Evolutionary conservation across 1,140 invertebrate genomes (phyloP).

Genomic region (Olivierus martensii): DNA sequence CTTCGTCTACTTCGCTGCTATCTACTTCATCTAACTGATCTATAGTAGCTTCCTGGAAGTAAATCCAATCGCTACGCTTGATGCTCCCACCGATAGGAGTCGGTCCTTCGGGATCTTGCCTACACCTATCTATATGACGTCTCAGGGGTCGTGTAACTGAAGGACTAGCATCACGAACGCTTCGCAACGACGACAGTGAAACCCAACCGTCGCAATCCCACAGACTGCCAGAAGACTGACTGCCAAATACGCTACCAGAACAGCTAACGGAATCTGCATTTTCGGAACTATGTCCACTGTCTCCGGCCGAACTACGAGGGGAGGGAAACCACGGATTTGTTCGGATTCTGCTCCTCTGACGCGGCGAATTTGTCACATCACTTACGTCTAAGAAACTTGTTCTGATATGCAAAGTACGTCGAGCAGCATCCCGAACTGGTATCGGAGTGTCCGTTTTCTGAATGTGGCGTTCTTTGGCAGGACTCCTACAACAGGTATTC

Average conservation of each 20-base stretch:
- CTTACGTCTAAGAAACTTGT: slow-evolving; percentile 8
- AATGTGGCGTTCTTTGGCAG: too few species aligned
- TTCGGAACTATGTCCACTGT: slow-evolving; percentile 8
- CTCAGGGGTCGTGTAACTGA: too few species aligned
- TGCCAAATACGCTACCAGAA: slow-evolving; percentile 11
- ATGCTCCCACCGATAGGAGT: slow-evolving; percentile 12
- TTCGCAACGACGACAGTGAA: background rate
- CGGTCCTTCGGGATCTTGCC: background rate
- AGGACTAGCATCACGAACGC: background rate
- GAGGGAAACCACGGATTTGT: slow-evolving; percentile 16
- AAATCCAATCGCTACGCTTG: slow-evolving; percentile 12
- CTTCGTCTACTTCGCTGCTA: slow-evolving; percentile 7
- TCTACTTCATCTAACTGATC: slow-evolving; percentile 2
- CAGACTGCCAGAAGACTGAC: slow-evolving; percentile 11
- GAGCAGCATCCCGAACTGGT: too few species aligned
- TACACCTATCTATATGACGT: too few species aligned
- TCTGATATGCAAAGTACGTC: slow-evolving; percentile 2
- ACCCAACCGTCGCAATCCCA: slow-evolving; percentile 1
- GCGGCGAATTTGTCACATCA: background rate
- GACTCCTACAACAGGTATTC: too few species aligned
- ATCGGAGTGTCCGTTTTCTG: too few species aligned
- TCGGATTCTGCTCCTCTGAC: slow-evolving; percentile 6
- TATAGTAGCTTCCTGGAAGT: slow-evolving; percentile 2
- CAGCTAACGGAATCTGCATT: slow-evolving; percentile 7
- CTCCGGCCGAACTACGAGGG: slow-evolving; percentile 1